Conservation (phyloP, 2,888 invertebrate genomes). For the Anoplius nigerrimus region DNA sequence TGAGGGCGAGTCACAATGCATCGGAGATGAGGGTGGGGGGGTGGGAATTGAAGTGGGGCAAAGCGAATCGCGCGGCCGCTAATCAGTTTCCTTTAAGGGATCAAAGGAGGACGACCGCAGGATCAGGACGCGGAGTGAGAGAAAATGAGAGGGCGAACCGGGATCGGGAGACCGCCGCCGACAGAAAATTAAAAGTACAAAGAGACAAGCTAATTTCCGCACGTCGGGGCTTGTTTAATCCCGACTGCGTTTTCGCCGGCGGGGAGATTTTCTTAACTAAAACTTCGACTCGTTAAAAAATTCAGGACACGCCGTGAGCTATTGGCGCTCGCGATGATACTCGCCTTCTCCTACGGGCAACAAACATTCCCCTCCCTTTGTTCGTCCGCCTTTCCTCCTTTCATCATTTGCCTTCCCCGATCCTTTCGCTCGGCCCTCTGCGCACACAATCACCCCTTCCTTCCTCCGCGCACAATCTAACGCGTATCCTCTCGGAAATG, state of each 20-base stretch:
- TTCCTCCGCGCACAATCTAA: constrained; percentile 34
- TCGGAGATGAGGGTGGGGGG: no score
- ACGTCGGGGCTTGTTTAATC: constrained; percentile 22
- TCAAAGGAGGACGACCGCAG: background rate
- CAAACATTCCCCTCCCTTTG: constrained; percentile 18
- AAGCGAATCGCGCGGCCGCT: no score
- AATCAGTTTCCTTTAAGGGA: no score
- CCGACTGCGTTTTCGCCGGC: background rate
- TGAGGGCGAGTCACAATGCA: no score
- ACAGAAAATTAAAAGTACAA: constrained; percentile 9
- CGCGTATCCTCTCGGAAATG: constrained; percentile 44
- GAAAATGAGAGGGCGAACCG: background rate
- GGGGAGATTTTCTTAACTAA: constrained; percentile 19
- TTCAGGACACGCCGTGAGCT: constrained; percentile 46
- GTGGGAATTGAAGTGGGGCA: no score
- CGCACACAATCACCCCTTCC: constrained; percentile 58
- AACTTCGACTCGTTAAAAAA: constrained; percentile 48
- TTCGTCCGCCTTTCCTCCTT: no score
- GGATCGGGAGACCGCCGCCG: background rate
- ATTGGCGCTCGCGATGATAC: constrained; percentile 30
- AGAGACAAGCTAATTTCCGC: constrained; percentile 42
- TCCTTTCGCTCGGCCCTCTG: constrained; percentile 42
- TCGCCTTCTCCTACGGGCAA: constrained; percentile 12
- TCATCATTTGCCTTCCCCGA: background rate
- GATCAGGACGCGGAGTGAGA: background rate